Conservation (phyloP, 2,888 invertebrate genomes). For the Nomada fucata region DNA sequence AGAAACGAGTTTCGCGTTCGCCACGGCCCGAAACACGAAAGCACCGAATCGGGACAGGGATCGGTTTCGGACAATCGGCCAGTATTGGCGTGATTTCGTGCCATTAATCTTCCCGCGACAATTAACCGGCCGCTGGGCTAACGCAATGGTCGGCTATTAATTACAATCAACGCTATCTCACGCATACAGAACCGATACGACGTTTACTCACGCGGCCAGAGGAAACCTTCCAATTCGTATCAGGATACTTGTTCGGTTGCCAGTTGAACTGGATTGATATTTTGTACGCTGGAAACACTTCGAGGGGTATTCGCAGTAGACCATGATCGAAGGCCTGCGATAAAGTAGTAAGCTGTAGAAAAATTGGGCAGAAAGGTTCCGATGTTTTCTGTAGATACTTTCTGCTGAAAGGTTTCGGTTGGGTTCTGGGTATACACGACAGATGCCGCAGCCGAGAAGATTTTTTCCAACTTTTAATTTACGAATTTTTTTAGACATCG, state of each 20-base stretch:
- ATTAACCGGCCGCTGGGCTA: constrained; percentile 78
- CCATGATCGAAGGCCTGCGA: not conserved
- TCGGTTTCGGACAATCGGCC: constrained; percentile 65
- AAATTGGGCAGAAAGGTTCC: not conserved
- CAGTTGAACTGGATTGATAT: not conserved
- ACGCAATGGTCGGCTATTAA: constrained; percentile 81
- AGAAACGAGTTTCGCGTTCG: constrained; percentile 54
- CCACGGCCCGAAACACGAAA: constrained; percentile 37
- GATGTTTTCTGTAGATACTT: not conserved
- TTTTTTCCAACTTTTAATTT: constrained; percentile 13
- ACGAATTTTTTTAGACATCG: too few species aligned
- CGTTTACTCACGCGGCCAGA: constrained; percentile 69
- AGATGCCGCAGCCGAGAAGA: constrained; percentile 44
- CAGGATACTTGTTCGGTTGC: not conserved
- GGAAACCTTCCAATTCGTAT: constrained; percentile 34
- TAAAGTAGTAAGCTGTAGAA: not conserved
- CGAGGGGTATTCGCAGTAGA: not conserved
- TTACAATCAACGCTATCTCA: constrained; percentile 83
- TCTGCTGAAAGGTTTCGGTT: not conserved
- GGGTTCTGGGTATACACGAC: constrained; percentile 16
- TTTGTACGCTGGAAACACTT: not conserved
- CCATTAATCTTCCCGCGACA: constrained; percentile 81
- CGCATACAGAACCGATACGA: constrained; percentile 68
- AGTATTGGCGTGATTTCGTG: constrained; percentile 78
- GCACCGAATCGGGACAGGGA: constrained; percentile 38